These are phyloP conservation scores for Belonocnema kinseyi DNA, from an alignment of 1,140 invertebrate species.

Conservation along the genomic window DNA sequence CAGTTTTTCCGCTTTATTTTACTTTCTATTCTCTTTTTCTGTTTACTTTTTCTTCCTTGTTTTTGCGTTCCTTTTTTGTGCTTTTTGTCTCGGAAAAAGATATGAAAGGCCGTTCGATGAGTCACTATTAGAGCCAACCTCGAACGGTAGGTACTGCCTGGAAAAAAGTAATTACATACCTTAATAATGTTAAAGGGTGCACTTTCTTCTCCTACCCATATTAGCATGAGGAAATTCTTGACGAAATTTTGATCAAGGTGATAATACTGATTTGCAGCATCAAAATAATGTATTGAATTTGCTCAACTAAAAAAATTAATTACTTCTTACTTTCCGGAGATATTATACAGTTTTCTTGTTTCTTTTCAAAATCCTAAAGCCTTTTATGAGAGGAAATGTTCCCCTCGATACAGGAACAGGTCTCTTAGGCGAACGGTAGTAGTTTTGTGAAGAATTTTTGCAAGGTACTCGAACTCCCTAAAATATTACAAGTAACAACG, in stretches of 20 bases:
- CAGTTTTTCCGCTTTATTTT: no score
- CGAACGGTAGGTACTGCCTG: not conserved
- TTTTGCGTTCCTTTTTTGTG: conserved; percentile 8
- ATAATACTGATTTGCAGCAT: conserved; percentile 2
- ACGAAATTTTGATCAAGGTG: not conserved
- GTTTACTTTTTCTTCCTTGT: not conserved
- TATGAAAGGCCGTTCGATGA: not conserved
- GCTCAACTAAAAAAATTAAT: conserved; percentile 15
- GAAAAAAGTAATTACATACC: conserved; percentile 17
- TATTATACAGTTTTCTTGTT: not conserved
- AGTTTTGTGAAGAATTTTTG: no score
- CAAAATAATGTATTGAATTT: conserved; percentile 1
- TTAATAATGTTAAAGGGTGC: conserved; percentile 23
- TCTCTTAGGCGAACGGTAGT: no score
- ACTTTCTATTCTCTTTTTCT: conserved; percentile 2
- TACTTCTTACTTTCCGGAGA: conserved; percentile 8
- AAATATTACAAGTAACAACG: no score
- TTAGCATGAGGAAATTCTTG: not conserved
- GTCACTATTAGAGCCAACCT: conserved; percentile 9
- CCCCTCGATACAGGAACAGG: no score
- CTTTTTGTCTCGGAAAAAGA: not conserved
- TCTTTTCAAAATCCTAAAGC: no score
- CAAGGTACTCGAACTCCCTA: no score
- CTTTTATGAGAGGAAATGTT: no score
- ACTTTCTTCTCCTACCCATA: conserved; percentile 4